Evolutionary conservation across 2,797 vertebrate genomes (phyloP).

Genomic region (Rhyacichthys aspro): DNA sequence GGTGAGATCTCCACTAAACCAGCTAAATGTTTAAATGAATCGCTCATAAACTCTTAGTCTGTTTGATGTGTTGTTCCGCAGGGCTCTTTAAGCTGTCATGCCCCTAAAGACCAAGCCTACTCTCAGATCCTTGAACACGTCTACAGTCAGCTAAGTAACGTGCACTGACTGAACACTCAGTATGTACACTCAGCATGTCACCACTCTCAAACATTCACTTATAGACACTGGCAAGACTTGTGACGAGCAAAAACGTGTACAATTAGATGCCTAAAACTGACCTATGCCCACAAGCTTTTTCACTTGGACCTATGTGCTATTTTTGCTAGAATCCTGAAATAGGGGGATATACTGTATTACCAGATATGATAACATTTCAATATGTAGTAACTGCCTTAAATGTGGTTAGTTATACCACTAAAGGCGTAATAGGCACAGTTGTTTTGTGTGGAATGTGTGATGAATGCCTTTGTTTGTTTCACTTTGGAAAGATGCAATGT

Average conservation of each 20-base stretch:
- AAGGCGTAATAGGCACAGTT: conserved; percentile 30
- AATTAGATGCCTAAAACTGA: conserved; percentile 15
- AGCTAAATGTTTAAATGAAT: background rate
- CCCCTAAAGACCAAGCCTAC: conserved; percentile 93
- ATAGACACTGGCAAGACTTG: conserved; percentile 9
- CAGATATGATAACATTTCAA: conserved; percentile 41
- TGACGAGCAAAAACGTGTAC: background rate
- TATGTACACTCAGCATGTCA: conserved; percentile 9
- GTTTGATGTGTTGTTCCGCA: conserved; percentile 53
- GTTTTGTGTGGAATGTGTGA: conserved; percentile 32
- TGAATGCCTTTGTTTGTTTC: conserved; percentile 28
- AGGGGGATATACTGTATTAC: conserved; percentile 29
- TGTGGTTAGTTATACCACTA: conserved; percentile 11
- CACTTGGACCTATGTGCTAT: conserved; percentile 62
- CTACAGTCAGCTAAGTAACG: conserved; percentile 83
- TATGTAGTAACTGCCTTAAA: conserved; percentile 54
- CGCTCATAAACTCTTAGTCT: background rate
- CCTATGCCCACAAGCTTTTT: conserved; percentile 45
- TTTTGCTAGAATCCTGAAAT: conserved; percentile 35
- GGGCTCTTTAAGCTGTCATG: conserved; percentile 91
- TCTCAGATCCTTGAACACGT: conserved; percentile 91
- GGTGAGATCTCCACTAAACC: conserved; percentile 68
- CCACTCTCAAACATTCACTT: conserved; percentile 3
- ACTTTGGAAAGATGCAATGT: too few species aligned
- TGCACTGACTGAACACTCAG: conserved; percentile 60